Base-by-base conservation (phyloP, 2,888 invertebrate genomes). In the Resseliella maxima region DNA sequence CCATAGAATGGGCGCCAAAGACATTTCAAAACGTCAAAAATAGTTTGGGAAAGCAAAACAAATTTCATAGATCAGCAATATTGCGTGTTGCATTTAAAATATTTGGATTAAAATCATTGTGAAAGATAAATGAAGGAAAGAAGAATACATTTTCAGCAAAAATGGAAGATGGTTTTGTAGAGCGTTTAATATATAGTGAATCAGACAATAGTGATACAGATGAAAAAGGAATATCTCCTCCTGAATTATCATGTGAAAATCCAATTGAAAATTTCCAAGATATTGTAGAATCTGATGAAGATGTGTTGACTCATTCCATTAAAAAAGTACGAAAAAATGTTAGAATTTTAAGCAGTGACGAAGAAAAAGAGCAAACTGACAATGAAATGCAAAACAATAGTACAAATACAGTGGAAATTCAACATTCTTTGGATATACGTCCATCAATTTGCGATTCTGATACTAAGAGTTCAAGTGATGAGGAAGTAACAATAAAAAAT, bases 361-460 rank as follows among this genome's bases (percentile, higher is more conserved):
- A 85, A 8, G 85, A 85, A 45, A 27, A 38, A 18, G 36, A 72
- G 64, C 1, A 5, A 27, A 6, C 10, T 64, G 64, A 27, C 24
- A 27, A 64, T 18, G 64, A 35, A 36, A 10, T 21, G n/a, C 36
- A 35, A 35, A 64, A 64, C 36, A 3, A 85, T 6, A 31, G 2
- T 18, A 24, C 45, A 0, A 18, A 24, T 85, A 27, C 27, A 27
- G 1, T 18, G 31, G 18, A 85, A 31, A 27, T 27, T 46, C 8
- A 15, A 45, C 5, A 3, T 45, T 5, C 8, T 38, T 27, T 85
- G 31, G 46, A 0, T n/a, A 27, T 41, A 27, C 45, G 85, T n/a
- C 85, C 85, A 27, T 45, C 41, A 1, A 85, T 85, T 27, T 85
- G 85, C 10, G 85, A 85, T 85, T 46, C 85, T 10, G 85, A 85